Conservation (phyloP, 2,888 invertebrate species). For the Acanthococcus lagerstroemiae region DNA sequence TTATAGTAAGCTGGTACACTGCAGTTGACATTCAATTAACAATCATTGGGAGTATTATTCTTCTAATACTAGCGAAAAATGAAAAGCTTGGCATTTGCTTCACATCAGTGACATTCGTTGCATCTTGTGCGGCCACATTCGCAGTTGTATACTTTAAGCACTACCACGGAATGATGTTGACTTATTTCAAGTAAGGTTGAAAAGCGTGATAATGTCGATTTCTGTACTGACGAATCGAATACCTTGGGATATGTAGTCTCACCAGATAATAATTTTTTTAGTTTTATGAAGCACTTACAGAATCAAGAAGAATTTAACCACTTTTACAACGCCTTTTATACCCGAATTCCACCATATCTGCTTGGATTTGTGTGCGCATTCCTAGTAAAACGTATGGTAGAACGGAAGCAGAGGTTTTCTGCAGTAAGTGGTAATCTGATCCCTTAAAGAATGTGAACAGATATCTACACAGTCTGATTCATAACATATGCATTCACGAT, state of each 20-base stretch:
- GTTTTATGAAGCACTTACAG: too few species aligned
- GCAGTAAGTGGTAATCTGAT: conserved; percentile 9
- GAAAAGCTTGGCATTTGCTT: conserved; percentile 8
- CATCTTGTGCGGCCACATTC: background rate
- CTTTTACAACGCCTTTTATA: conserved; percentile 16
- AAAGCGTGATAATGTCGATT: too few species aligned
- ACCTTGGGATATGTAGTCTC: too few species aligned
- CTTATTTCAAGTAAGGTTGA: conserved; percentile 21
- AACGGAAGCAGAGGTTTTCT: background rate
- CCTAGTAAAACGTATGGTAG: background rate
- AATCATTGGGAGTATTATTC: conserved; percentile 22
- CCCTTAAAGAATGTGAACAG: too few species aligned
- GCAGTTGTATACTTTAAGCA: conserved; percentile 16
- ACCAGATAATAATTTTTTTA: too few species aligned
- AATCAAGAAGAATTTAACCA: conserved; percentile 10
- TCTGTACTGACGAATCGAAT: too few species aligned
- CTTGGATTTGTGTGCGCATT: background rate
- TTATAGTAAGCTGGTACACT: conserved; percentile 32
- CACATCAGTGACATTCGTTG: background rate
- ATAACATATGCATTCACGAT: too few species aligned
- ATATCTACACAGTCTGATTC: too few species aligned
- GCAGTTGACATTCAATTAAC: conserved; percentile 30
- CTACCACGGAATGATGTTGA: conserved; percentile 9
- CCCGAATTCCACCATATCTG: conserved; percentile 17
- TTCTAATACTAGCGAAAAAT: background rate